These are phyloP conservation scores for Xanthia togata DNA, from an alignment of 2,888 invertebrate species.

Conservation along the genomic window DNA sequence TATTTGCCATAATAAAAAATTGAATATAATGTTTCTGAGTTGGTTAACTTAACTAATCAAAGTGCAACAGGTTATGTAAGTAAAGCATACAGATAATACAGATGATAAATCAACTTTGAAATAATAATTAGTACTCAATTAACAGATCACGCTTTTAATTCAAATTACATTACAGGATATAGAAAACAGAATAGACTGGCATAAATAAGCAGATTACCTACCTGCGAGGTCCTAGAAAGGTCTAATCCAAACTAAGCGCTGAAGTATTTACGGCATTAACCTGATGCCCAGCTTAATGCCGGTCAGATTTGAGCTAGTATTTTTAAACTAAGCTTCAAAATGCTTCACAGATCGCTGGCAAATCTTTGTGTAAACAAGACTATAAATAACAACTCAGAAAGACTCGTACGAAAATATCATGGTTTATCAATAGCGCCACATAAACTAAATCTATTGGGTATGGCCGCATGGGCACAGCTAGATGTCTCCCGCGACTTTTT, in stretches of 20 bases:
- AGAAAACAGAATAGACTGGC: constrained; percentile 9
- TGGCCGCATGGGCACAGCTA: constrained; percentile 34
- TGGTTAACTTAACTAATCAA: background rate
- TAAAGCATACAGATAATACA: background rate
- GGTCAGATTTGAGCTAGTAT: constrained; percentile 26
- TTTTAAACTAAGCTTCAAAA: constrained; percentile 30
- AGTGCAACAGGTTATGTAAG: background rate
- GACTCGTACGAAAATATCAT: constrained; percentile 34
- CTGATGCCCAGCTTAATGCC: constrained; percentile 13
- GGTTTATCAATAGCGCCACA: constrained; percentile 35
- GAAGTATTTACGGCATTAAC: constrained; percentile 26
- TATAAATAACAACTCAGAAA: constrained; percentile 43
- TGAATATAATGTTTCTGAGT: background rate
- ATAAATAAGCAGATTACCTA: constrained; percentile 26
- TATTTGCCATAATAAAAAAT: background rate
- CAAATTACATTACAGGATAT: background rate
- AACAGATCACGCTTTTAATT: constrained; percentile 5
- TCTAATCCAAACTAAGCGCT: constrained; percentile 21
- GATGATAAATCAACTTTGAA: background rate
- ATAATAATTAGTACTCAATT: background rate
- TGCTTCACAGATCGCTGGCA: constrained; percentile 29
- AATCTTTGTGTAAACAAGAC: constrained; percentile 48
- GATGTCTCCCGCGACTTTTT: constrained; percentile 66
- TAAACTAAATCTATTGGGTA: constrained; percentile 48
- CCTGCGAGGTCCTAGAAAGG: constrained; percentile 10